Conservation (phyloP, 2,888 invertebrate genomes). For the Podotricha telesiphe region DNA sequence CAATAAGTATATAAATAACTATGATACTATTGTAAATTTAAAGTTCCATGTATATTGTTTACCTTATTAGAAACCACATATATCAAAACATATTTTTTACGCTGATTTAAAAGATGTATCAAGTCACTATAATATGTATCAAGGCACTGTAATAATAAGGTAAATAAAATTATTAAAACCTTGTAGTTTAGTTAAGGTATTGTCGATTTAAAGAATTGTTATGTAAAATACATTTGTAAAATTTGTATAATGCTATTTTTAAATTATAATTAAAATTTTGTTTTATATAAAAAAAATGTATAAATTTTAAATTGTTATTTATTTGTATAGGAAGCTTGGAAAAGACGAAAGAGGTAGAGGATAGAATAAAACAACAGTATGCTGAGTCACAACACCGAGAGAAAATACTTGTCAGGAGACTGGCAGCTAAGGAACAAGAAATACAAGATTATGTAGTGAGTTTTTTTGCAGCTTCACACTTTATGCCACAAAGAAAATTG, state of each 20-base stretch:
- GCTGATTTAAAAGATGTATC: too few species aligned
- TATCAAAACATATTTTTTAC: not conserved
- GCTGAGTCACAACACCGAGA: conserved; percentile 95
- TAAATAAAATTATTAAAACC: conserved; percentile 6
- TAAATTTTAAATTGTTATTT: conserved; percentile 10
- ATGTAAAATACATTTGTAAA: conserved; percentile 40
- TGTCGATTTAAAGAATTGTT: conserved; percentile 69
- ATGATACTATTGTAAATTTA: not conserved
- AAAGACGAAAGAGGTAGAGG: conserved; percentile 90
- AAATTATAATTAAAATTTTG: not conserved
- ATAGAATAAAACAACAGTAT: conserved; percentile 91
- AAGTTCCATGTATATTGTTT: not conserved
- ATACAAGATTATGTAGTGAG: conserved; percentile 97
- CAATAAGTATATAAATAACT: not conserved
- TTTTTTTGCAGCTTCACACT: conserved; percentile 8
- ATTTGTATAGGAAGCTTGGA: conserved; percentile 86
- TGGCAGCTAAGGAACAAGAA: conserved; percentile 98
- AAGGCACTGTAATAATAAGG: conserved; percentile 3
- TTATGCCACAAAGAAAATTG: too few species aligned
- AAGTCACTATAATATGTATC: too few species aligned
- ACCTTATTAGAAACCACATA: not conserved
- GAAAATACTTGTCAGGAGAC: conserved; percentile 94
- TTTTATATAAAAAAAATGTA: not conserved
- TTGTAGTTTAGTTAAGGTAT: conserved; percentile 75
- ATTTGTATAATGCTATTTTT: not conserved